Conservation (phyloP, 2,888 invertebrate genomes). For the Choreutis nemorana region DNA sequence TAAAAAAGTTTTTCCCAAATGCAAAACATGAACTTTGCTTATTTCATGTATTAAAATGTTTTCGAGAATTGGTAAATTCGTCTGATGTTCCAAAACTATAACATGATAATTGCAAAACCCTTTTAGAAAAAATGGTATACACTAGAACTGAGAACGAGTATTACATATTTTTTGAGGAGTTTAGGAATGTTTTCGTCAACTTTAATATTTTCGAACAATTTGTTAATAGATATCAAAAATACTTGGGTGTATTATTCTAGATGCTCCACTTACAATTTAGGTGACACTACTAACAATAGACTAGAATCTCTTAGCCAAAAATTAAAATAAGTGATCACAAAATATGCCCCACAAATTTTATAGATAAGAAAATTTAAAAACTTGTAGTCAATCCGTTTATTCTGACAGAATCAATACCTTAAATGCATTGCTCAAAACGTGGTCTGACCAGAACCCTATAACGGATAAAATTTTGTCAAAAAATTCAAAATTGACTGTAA, state of each 20-base stretch:
- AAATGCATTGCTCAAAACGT: background rate
- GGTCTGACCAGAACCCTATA: background rate
- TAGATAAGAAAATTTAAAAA: constrained; percentile 1
- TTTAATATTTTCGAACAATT: no score
- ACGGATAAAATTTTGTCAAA: constrained; percentile 2
- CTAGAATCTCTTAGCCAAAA: constrained; percentile 6
- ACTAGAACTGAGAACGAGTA: no score
- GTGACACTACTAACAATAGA: constrained; percentile 4
- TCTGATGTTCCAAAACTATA: no score
- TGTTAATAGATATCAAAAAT: no score
- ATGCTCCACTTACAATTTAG: constrained; percentile 4
- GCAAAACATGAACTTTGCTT: constrained; percentile 5
- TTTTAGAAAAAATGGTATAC: no score
- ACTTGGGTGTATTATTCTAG: constrained; percentile 5
- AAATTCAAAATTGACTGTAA: constrained; percentile 1
- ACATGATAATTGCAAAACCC: no score
- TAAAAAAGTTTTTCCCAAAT: constrained; percentile 3
- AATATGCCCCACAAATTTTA: constrained; percentile 1
- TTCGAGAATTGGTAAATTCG: constrained; percentile 4
- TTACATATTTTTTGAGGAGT: no score
- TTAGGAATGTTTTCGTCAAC: no score
- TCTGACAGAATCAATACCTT: constrained; percentile 1
- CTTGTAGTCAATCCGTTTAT: constrained; percentile 2
- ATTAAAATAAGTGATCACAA: constrained; percentile 3
- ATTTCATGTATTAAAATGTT: constrained; percentile 4